Evolutionary conservation across 2,888 invertebrate genomes (phyloP), one percentile per base, ranked within the genome.

Genomic region (Callyntrura guangdongensis): DNA sequence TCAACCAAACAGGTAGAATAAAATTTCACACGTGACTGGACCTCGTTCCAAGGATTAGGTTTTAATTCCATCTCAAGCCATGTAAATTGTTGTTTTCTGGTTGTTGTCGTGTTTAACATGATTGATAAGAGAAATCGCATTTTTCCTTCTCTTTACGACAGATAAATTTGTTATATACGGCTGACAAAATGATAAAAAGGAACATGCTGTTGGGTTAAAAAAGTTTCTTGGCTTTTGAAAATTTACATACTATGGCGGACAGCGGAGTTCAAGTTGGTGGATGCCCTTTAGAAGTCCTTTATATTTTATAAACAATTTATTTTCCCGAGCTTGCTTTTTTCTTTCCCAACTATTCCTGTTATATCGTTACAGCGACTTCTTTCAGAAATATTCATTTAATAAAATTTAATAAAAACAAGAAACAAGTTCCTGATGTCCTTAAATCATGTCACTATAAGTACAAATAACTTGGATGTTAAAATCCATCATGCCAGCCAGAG

Each of bases 1-100:
- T 61, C 67, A 77, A 12, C 20, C 14, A 59, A 47, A 45, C 72
- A 49, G 72, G 64, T 61, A 77, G 61, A 89, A 85, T 64, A 79
- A 84, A 85, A 67, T 90, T 90, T 85, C 81, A 90, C 77, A 86
- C 90, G 85, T 86, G 90, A 90, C 90, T 81, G 69, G 74, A 77
- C 36, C 49, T 56, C 36, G 59, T 69, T 82, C 12, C 20, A 20
- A 20, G 72, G 82, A 81, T 87, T 87, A 87, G 45, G 59, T 79
- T 79, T 79, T 27, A 49, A 79, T 79, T 72, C 47, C 25, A 36
- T 61, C 17, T 61, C 17, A n/a, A 45, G 17, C 53, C 81, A 45
- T 61, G 81, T 81, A 81, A 74, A 47, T 59, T 36, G 79, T 77
- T 45, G 86, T 79, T 81, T 61, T 61, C 53, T 86, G 36, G 49